Evolutionary conservation across 2,797 vertebrate genomes (phyloP), one percentile per base, ranked within the genome.

Genomic region (Hydrocynus forskahlii): DNA sequence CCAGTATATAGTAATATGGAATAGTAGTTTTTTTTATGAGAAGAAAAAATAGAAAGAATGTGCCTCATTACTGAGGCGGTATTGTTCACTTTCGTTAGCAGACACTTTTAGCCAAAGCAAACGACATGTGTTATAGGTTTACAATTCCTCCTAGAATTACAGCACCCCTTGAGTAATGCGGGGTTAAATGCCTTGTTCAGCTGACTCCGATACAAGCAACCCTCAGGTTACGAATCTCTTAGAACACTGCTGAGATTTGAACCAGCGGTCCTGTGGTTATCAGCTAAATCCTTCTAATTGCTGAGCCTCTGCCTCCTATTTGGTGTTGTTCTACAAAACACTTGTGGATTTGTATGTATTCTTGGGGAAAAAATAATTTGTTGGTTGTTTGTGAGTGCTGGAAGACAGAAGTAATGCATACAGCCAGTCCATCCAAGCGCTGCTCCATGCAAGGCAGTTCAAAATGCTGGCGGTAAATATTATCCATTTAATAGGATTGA

Each of bases 401-500:
- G 35, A 62, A 73, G 54, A 7, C 48, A 38, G 12, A 10, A 75
- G 64, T 67, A 66, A 66, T 71, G 52, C 62, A 54, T 52, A 71
- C 73, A 6, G 35, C 45, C 50, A 17, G 29, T 64, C 38, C 64
- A 67, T 43, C 35, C 64, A 9, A 67, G 38, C 64, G 0, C 48
- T 80, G 73, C 38, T 76, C 57, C 75, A 4, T 59, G 68, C 29
- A 55, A 7, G 50, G 78, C 50, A 59, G 48, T 67, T 75, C 45
- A 16, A 40, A 75, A 77, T 52, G 67, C 45, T 71, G 70, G 63
- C 72, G 84, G 64, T 75, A 89, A 93, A 92, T 92, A 92, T 94
- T 91, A 79, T 92, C 91, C 87, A 86, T 90, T 90, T 93, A 93
- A 92, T 91, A 90, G 90, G 91, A 92, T 93, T 93, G 91, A 91